Percentiles rank a stretch among this genome's conserved stretches.
Conservation (phyloP, 2,113 vertebrate species). For the Erythrocebus patas region DNA sequence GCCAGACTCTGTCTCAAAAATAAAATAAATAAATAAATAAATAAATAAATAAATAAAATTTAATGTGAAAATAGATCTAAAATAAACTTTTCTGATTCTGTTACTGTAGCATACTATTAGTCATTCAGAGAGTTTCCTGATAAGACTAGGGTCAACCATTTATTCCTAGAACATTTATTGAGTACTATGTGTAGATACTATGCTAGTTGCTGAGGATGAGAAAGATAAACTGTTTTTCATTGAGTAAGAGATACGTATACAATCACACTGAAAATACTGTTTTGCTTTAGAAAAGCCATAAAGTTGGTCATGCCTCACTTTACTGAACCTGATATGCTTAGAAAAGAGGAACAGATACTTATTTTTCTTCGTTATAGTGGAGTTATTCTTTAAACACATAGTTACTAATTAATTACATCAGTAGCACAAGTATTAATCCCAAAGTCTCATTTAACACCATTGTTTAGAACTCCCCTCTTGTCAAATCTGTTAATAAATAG, state of each 20-base stretch:
- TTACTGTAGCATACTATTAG: not conserved
- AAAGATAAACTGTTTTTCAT: not conserved
- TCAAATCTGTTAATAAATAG: not conserved
- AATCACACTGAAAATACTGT: not conserved
- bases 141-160: not conserved
- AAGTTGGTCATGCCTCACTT: not conserved
- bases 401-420: slow-evolving; percentile 12
- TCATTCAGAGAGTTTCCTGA: not conserved
- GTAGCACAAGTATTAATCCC: not conserved
- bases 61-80: not conserved
- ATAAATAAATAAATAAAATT: too few relatives aligned
- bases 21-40: too few relatives aligned
- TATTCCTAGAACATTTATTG: not conserved
- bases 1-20: too few relatives aligned
- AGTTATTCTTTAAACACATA: slow-evolving; percentile 17
- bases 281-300: not conserved
- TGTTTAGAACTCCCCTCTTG: slow-evolving; percentile 8
- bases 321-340: not conserved
- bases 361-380: not conserved
- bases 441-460: not conserved
- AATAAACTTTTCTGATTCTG: not conserved
- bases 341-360: not conserved
- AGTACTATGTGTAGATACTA: not conserved
- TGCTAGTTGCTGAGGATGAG: not conserved
- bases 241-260: not conserved